phyloP scores from a whole-genome alignment of 2,888 invertebrate species.

The Stenurella melanura region DNA sequence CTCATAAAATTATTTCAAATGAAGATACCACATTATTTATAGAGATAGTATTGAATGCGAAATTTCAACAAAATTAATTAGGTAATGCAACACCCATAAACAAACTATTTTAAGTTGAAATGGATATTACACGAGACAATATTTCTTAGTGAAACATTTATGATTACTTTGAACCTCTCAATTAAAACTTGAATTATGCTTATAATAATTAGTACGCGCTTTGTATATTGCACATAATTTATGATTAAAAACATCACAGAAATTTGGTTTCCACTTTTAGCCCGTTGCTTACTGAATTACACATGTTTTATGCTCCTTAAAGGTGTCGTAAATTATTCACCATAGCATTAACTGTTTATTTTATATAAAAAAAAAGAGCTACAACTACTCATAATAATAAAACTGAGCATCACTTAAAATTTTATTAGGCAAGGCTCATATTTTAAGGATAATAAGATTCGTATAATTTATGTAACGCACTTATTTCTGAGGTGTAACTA shows the following conservation, averaged over 20 bases:
- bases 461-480: not conserved
- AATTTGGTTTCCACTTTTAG: conserved; percentile 63
- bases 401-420: not conserved
- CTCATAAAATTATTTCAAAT: not conserved
- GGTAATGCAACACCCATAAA: conserved; percentile 22
- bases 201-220: conserved; percentile 68
- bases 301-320: conserved; percentile 52
- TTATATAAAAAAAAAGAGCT: conserved; percentile 12
- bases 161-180: conserved; percentile 65
- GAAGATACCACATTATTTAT: conserved; percentile 14
- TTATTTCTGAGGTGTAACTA: not conserved
- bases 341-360: conserved; percentile 17
- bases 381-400: conserved; percentile 22
- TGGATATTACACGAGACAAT: conserved; percentile 43
- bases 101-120: conserved; percentile 32
- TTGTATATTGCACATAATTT: conserved; percentile 66
- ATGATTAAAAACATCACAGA: conserved; percentile 68
- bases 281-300: conserved; percentile 52
- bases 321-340: conserved; percentile 47
- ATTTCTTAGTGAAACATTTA: conserved; percentile 63
- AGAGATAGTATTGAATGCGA: conserved; percentile 21
- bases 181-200: conserved; percentile 69
- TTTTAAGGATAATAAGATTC: not conserved
- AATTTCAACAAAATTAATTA: conserved; percentile 34
- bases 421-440: not conserved